Evolutionary conservation across 2,797 vertebrate species (phyloP).

Genomic region (Telmatherina bonti): DNA sequence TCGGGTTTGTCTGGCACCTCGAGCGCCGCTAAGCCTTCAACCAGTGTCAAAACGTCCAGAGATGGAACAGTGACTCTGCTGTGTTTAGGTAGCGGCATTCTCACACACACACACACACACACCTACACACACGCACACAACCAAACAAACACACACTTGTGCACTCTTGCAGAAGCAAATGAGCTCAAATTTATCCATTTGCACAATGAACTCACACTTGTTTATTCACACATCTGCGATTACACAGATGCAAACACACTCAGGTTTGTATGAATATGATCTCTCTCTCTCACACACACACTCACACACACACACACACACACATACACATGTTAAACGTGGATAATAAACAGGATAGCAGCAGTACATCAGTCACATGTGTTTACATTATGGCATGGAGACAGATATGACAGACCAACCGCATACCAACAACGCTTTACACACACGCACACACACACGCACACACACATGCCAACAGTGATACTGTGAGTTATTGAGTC

Average conservation of each 20-base stretch:
- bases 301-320: slow-evolving; percentile 30
- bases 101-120: slow-evolving; percentile 14
- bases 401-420: slow-evolving; percentile 65
- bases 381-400: slow-evolving; percentile 69
- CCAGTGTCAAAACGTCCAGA: slow-evolving; percentile 79
- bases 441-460: slow-evolving; percentile 27
- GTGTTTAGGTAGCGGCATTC: slow-evolving; percentile 67
- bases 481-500: slow-evolving; percentile 74
- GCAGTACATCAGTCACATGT: slow-evolving; percentile 73
- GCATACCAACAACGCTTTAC: slow-evolving; percentile 36
- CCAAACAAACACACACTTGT: slow-evolving; percentile 25
- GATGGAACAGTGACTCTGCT: slow-evolving; percentile 85
- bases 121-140: slow-evolving; percentile 31
- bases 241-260: slow-evolving; percentile 46
- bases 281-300: slow-evolving; percentile 24
- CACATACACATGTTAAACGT: slow-evolving; percentile 22
- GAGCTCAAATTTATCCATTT: slow-evolving; percentile 46
- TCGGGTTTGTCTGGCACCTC: slow-evolving; percentile 81
- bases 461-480: slow-evolving; percentile 25
- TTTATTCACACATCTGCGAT: slow-evolving; percentile 48
- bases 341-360: slow-evolving; percentile 62
- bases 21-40: slow-evolving; percentile 83
- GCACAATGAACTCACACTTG: slow-evolving; percentile 43
- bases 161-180: slow-evolving; percentile 34
- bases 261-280: slow-evolving; percentile 30